Evolutionary conservation across 2,113 vertebrate genomes (phyloP), one percentile per base, ranked within the genome.

Genomic region (Delphinapterus leucas): DNA sequence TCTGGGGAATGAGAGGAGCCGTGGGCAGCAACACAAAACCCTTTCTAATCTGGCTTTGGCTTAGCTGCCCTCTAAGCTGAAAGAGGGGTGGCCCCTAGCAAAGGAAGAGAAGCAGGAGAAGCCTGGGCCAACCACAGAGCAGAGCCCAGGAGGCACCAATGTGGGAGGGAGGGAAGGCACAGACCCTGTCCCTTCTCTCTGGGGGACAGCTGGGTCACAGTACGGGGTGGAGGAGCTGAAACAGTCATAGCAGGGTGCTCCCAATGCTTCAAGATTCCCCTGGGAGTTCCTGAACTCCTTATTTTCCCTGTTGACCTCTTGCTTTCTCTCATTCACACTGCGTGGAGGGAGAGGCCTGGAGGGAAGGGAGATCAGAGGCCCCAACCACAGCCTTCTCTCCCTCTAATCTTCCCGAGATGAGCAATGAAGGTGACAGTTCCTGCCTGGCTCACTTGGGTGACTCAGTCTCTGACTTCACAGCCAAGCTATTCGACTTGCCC

Each of bases 21-120:
- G 97, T 98, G 96, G 97, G 98, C 94, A 97, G 95, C 90, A 71
- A 86, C 96, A 98, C 96, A 98, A 97, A 97, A 97, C 96, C 90
- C 96, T 97, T 96, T 98, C 96, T 98, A 97, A 97, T 97, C 97
- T 92, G 96, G 97, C 90, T 97, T 76, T 97, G 92, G 93, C 55
- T 96, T 89, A 90, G 97, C 70, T 97, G 93, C 83, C 88, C 88
- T 97, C 63, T 60, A 60, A 87, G 41, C 60, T 80, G 83, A 77
- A 88, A 94, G 82, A 44, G 60, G 96, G 88, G 86, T 87, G 92
- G 96, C 58, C 53, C 68, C 18, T 25, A 81, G 91, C 28, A 63
- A 95, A 88, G 73, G n/a, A 77, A 93, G 47, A 93, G 15, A 33
- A 84, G 70, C 20, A 65, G 41, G 79, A 84, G 70, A 93, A 84